A percentile compares a stretch with the other conserved stretches of the same genome.
These are phyloP conservation scores for Antheraea pernyi DNA, from an alignment of 1,140 invertebrate species.

Conservation along the genomic window DNA sequence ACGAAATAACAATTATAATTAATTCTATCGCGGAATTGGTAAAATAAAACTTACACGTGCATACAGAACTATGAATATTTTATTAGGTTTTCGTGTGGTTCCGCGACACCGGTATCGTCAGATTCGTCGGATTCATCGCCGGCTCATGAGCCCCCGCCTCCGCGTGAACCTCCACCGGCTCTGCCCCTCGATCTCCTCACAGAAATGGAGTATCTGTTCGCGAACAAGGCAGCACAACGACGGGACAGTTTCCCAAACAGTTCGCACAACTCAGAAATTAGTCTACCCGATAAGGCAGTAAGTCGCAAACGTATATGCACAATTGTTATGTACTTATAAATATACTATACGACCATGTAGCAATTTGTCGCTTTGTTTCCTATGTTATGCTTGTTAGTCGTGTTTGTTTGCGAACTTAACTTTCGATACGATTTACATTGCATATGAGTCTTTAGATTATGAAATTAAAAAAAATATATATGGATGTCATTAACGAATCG, in stretches of 20 bases:
- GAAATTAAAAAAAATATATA: neutral
- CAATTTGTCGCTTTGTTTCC: constrained; percentile 20
- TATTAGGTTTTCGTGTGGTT: constrained; percentile 62
- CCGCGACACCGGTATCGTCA: constrained; percentile 64
- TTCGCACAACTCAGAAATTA: constrained; percentile 46
- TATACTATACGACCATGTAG: constrained; percentile 10
- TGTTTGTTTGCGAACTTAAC: constrained; percentile 19
- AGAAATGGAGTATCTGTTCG: constrained; percentile 64
- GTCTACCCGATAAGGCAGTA: constrained; percentile 55
- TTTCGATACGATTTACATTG: constrained; percentile 24
- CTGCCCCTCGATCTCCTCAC: constrained; percentile 55
- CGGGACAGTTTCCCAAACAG: constrained; percentile 56
- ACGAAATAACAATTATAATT: no score
- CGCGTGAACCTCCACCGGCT: constrained; percentile 42
- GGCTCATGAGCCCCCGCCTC: constrained; percentile 31
- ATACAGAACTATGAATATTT: neutral
- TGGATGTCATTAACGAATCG: neutral
- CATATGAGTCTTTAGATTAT: constrained; percentile 4
- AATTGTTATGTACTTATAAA: constrained; percentile 18
- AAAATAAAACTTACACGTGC: neutral
- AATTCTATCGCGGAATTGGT: no score
- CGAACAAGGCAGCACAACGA: constrained; percentile 39
- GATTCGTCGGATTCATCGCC: constrained; percentile 60
- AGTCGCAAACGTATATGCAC: constrained; percentile 32
- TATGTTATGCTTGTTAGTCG: constrained; percentile 35